These are phyloP conservation scores for Eupelmus urozonus DNA, from an alignment of 2,888 invertebrate genomes.

Conservation along the genomic window DNA sequence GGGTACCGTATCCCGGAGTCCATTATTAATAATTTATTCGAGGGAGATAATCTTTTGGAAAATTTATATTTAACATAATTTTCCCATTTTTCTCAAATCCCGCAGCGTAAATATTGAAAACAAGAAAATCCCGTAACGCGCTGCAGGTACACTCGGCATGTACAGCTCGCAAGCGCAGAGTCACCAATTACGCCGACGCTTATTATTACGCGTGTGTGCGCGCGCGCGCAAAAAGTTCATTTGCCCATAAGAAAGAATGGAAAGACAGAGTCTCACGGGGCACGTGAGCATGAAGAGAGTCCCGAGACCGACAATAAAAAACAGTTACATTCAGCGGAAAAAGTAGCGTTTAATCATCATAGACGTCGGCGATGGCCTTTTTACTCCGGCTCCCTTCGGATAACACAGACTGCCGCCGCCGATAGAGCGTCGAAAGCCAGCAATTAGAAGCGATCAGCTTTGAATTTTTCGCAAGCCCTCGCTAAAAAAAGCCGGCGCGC, in stretches of 20 bases:
- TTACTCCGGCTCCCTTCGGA: too few relatives aligned
- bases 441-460: constrained; percentile 38
- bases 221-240: constrained; percentile 16
- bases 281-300: background rate
- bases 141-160: background rate
- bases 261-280: background rate
- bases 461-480: background rate
- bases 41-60: background rate
- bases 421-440: constrained; percentile 7
- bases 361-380: constrained; percentile 17
- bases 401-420: too few relatives aligned
- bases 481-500: too few relatives aligned
- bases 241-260: constrained; percentile 29
- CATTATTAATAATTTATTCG: background rate
- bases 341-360: constrained; percentile 40
- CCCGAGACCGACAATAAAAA: constrained; percentile 17
- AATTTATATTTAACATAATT: constrained; percentile 27
- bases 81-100: constrained; percentile 4
- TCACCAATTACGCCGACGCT: constrained; percentile 33
- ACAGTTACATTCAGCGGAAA: constrained; percentile 19
- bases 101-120: constrained; percentile 28
- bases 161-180: background rate
- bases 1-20: background rate
- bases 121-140: constrained; percentile 22
- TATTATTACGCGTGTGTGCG: constrained; percentile 31